Conservation (phyloP, 2,797 vertebrate genomes). For the Hemitrygon akajei region DNA sequence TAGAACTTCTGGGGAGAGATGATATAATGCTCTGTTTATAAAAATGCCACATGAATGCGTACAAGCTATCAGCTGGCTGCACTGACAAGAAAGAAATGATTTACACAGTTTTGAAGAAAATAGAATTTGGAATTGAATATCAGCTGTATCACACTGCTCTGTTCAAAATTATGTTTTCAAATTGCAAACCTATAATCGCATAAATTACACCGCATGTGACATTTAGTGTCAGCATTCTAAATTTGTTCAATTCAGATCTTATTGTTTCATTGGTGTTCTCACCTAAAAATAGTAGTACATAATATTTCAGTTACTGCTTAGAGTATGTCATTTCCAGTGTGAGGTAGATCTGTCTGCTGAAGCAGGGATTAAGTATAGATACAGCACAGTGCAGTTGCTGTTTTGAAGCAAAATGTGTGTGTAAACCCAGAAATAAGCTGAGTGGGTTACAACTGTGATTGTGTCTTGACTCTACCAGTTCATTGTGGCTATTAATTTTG, state of each 20-base stretch:
- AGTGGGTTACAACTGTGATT: background rate
- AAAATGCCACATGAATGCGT: background rate
- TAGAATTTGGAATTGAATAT: background rate
- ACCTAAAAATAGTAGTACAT: too few species aligned
- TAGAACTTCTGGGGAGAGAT: background rate
- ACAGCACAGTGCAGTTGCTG: background rate
- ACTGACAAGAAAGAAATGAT: too few species aligned
- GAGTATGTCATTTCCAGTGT: background rate
- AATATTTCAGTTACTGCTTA: background rate
- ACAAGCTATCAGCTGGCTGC: background rate
- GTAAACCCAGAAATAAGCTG: background rate
- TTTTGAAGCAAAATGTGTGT: background rate
- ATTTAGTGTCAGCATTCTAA: background rate
- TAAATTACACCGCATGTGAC: background rate
- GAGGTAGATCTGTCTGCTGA: background rate
- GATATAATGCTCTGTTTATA: slow-evolving; percentile 12
- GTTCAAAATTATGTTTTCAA: background rate
- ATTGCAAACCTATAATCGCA: background rate
- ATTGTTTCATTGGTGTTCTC: background rate
- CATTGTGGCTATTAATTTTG: background rate
- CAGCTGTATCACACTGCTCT: background rate
- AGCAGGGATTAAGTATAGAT: background rate
- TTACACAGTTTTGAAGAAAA: slow-evolving; percentile 1
- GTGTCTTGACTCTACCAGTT: background rate
- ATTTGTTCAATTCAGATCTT: background rate